Conservation (phyloP, 2,888 invertebrate species). For the Machimus atricapillus region DNA sequence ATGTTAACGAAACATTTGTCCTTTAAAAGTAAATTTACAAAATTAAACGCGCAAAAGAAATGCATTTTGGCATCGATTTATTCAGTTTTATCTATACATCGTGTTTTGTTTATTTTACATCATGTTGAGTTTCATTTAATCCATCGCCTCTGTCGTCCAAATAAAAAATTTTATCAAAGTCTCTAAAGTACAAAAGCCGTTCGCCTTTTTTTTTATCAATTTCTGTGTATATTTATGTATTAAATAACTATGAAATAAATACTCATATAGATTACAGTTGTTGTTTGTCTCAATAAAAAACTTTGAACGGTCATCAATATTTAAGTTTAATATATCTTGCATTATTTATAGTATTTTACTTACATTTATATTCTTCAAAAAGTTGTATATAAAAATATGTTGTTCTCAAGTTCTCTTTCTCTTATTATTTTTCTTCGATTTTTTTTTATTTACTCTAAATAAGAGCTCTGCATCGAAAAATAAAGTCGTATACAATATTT, state of each 20-base stretch:
- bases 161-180: slow-evolving; percentile 36
- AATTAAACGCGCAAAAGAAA: not conserved
- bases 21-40: not conserved
- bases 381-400: slow-evolving; percentile 47
- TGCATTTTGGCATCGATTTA: slow-evolving; percentile 24
- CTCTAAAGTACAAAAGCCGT: slow-evolving; percentile 40
- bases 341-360: slow-evolving; percentile 38
- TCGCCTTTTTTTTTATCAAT: slow-evolving; percentile 13
- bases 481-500: slow-evolving; percentile 48
- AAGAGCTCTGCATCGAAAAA: slow-evolving; percentile 46
- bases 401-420: slow-evolving; percentile 36
- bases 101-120: slow-evolving; percentile 32
- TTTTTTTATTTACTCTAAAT: slow-evolving; percentile 42
- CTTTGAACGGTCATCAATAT: slow-evolving; percentile 47
- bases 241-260: slow-evolving; percentile 36
- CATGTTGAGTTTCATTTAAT: slow-evolving; percentile 3
- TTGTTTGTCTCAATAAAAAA: slow-evolving; percentile 41
- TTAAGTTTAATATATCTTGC: slow-evolving; percentile 43
- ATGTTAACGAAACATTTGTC: slow-evolving; percentile 10
- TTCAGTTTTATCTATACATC: slow-evolving; percentile 35
- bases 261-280: slow-evolving; percentile 26
- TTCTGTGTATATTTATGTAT: slow-evolving; percentile 36
- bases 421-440: slow-evolving; percentile 30
- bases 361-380: slow-evolving; percentile 44
- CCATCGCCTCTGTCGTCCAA: slow-evolving; percentile 1